Evolutionary conservation across 2,888 invertebrate genomes (phyloP).

Genomic region (Suillia variegata): DNA sequence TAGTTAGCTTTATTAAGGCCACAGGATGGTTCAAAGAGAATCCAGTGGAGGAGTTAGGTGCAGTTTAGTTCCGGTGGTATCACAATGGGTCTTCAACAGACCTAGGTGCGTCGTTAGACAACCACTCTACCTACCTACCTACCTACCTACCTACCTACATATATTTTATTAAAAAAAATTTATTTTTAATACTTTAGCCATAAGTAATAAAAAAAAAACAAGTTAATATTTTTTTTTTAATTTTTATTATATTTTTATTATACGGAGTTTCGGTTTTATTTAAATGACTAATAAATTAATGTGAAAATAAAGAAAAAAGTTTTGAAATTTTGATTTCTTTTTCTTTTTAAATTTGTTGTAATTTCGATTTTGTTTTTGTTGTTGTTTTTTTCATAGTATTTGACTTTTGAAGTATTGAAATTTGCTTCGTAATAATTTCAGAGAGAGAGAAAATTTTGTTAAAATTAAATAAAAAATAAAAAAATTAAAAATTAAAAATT

Average conservation of each 20-base stretch:
- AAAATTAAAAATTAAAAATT: not conserved
- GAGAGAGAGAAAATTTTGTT: not conserved
- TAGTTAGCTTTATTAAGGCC: no score
- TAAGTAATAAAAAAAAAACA: constrained; percentile 13
- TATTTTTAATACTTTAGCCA: no score
- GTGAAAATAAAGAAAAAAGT: not conserved
- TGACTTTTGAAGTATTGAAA: not conserved
- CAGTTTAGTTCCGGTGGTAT: no score
- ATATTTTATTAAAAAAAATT: no score
- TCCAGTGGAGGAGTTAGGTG: no score
- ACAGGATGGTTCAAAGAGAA: no score
- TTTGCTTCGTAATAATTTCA: not conserved
- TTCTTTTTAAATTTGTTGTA: not conserved
- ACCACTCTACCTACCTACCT: no score
- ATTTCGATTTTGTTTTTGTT: not conserved
- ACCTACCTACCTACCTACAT: no score
- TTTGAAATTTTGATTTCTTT: constrained; percentile 6
- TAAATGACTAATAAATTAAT: constrained; percentile 31
- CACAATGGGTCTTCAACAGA: no score
- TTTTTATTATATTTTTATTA: constrained; percentile 19
- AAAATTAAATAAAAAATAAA: not conserved
- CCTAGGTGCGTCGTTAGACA: no score
- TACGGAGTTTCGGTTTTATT: constrained; percentile 15
- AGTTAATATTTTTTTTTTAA: constrained; percentile 29
- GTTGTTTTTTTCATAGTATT: not conserved